Evolutionary conservation across 1,140 invertebrate species (phyloP).

Genomic region (Eupeodes corollae): DNA sequence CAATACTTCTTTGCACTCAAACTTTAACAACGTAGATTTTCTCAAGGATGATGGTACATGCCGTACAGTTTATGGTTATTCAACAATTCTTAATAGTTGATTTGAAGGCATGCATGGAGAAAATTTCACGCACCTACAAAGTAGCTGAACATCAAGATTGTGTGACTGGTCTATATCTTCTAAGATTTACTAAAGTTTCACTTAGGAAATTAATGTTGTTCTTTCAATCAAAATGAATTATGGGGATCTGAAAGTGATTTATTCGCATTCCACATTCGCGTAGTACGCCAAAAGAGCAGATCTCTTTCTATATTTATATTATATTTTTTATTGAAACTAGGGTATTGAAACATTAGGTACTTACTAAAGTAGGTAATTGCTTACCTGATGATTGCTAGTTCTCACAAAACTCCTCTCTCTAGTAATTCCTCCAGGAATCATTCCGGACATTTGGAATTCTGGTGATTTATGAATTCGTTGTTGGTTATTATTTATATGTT

Average conservation of each 20-base stretch:
- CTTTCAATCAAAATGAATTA: not conserved
- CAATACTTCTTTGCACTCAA: too few species aligned
- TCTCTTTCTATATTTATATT: not conserved
- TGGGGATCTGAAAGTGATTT: not conserved
- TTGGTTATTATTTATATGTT: conserved; percentile 1
- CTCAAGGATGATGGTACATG: too few species aligned
- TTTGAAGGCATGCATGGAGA: too few species aligned
- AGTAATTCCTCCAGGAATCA: conserved; percentile 41
- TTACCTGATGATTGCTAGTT: conserved; percentile 43
- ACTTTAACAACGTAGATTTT: too few species aligned
- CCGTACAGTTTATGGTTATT: too few species aligned
- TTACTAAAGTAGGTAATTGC: conserved; percentile 1
- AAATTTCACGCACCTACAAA: too few species aligned
- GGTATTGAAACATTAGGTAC: not conserved
- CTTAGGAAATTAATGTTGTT: not conserved
- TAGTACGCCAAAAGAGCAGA: too few species aligned
- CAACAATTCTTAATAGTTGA: too few species aligned
- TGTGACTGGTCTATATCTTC: too few species aligned
- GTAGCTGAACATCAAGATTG: too few species aligned
- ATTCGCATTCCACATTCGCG: too few species aligned
- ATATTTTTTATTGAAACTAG: not conserved
- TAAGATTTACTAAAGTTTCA: not conserved
- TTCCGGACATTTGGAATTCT: conserved; percentile 21
- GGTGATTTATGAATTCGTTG: conserved; percentile 26
- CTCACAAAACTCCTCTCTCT: conserved; percentile 49